phyloP scores from a whole-genome alignment of 2,113 vertebrate genomes.

The Copsychus sechellarum region DNA sequence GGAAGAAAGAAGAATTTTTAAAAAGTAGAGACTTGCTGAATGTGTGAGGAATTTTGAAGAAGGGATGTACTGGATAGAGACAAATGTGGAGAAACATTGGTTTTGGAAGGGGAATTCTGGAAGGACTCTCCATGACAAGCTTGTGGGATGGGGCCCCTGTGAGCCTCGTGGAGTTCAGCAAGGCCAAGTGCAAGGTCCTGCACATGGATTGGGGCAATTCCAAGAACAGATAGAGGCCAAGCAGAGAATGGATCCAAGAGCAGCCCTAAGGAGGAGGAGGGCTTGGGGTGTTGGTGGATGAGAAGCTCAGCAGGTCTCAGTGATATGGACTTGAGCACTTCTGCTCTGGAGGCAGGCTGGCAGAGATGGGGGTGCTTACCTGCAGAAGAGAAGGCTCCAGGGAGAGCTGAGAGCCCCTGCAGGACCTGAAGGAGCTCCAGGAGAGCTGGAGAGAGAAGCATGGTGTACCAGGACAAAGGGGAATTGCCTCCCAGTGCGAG shows the following conservation, averaged over 20 bases:
- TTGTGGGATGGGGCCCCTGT: not conserved
- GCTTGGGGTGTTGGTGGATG: not conserved
- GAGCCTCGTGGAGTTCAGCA: not conserved
- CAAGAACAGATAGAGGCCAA: not conserved
- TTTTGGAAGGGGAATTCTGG: not conserved
- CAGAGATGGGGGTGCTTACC: not conserved
- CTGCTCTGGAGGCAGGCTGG: not conserved
- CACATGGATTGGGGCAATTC: not conserved
- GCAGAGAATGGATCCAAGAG: not conserved
- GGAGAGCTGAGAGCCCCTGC: not conserved
- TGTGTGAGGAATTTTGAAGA: not conserved
- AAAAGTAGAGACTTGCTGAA: not conserved
- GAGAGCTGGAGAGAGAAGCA: not conserved
- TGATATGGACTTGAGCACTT: not conserved
- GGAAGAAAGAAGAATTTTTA: not conserved
- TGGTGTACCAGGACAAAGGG: not conserved
- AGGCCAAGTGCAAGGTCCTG: not conserved
- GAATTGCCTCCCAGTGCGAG: not conserved
- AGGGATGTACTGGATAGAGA: not conserved
- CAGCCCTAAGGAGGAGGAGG: not conserved
- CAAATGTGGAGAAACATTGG: not conserved
- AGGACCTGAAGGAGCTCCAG: not conserved
- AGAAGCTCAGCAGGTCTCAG: rapidly evolving
- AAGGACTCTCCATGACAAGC: not conserved
- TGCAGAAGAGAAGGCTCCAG: not conserved